These are phyloP conservation scores for Scomber scombrus DNA, from an alignment of 2,113 vertebrate genomes.

Conservation along the genomic window DNA sequence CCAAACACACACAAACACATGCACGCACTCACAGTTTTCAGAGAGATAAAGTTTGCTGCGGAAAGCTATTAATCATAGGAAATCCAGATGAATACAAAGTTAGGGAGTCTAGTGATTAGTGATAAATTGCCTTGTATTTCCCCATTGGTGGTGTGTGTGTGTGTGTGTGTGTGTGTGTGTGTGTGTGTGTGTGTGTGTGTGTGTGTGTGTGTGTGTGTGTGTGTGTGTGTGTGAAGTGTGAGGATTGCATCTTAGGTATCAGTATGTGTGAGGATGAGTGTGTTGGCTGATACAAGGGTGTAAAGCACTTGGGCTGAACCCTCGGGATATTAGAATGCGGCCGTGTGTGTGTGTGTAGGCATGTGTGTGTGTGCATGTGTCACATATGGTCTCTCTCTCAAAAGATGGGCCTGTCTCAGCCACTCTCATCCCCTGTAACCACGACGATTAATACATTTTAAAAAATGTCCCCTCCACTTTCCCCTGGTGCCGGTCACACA, in stretches of 20 bases:
- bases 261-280: background rate
- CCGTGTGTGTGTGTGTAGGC: slow-evolving; percentile 34
- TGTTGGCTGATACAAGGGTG: slow-evolving; percentile 48
- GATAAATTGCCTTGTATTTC: slow-evolving; percentile 78
- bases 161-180: slow-evolving; percentile 41
- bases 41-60: slow-evolving; percentile 70
- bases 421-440: slow-evolving; percentile 80
- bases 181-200: slow-evolving; percentile 35
- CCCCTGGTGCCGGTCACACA: slow-evolving; percentile 61
- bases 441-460: slow-evolving; percentile 86
- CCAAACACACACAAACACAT: slow-evolving; percentile 38
- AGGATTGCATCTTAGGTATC: slow-evolving; percentile 41
- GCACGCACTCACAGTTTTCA: slow-evolving; percentile 46
- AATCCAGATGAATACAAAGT: slow-evolving; percentile 81
- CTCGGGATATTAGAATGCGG: slow-evolving; percentile 66
- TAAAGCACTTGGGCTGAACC: slow-evolving; percentile 69
- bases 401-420: slow-evolving; percentile 80
- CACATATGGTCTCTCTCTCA: slow-evolving; percentile 65
- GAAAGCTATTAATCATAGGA: slow-evolving; percentile 80
- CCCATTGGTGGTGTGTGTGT: slow-evolving; percentile 65
- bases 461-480: slow-evolving; percentile 88
- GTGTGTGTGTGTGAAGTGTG: slow-evolving; percentile 40
- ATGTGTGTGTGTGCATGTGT: slow-evolving; percentile 51
- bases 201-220: slow-evolving; percentile 56
- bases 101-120: slow-evolving; percentile 78